phyloP scores from a whole-genome alignment of 1,140 invertebrate genomes.

The Trichonephila clavipes region DNA sequence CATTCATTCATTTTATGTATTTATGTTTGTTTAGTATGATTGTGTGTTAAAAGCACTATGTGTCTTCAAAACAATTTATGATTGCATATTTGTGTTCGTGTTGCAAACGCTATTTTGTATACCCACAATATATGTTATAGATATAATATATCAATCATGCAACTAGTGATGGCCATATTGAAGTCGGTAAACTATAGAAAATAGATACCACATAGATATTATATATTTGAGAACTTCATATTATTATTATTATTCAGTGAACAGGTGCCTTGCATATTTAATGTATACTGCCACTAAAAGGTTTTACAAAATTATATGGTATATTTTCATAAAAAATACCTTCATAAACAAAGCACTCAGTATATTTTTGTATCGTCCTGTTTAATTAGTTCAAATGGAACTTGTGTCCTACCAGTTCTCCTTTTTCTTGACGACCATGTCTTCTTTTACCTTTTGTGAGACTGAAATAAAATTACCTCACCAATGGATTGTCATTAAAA shows the following conservation, averaged over 20 bases:
- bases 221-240: background rate
- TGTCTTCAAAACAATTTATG: background rate
- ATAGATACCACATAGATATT: background rate
- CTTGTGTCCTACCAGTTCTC: background rate
- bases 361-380: constrained; percentile 12
- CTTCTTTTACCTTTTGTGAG: background rate
- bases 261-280: constrained; percentile 45
- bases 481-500: background rate
- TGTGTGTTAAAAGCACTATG: background rate
- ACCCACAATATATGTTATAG: background rate
- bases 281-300: background rate
- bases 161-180: background rate
- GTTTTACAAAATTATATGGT: background rate
- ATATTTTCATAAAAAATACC: constrained; percentile 42
- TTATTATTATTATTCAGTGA: background rate
- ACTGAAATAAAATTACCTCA: background rate
- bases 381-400: background rate
- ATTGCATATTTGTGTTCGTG: background rate
- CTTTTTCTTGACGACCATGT: background rate
- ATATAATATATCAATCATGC: background rate
- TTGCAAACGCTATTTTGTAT: background rate
- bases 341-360: constrained; percentile 3
- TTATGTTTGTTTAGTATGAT: background rate
- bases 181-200: too few relatives aligned
- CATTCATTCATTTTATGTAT: constrained; percentile 10